Conservation (phyloP, 1,140 invertebrate species). For the Venustaconcha ellipsiformis region DNA sequence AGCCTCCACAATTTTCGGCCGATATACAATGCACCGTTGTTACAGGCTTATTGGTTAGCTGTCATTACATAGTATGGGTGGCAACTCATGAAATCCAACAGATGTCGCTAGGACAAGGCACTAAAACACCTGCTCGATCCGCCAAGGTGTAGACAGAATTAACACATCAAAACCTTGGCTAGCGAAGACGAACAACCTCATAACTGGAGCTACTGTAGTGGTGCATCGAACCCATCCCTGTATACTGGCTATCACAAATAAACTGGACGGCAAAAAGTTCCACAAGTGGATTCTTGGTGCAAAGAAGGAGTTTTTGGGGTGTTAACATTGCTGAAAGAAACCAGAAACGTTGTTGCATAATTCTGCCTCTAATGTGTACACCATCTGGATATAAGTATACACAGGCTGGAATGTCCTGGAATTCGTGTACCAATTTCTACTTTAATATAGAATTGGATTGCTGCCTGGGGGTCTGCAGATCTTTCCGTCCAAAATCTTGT, state of each 20-base stretch:
- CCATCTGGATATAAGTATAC: neutral
- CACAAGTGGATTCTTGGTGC: neutral
- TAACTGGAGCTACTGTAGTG: too few relatives aligned
- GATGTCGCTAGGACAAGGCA: too few relatives aligned
- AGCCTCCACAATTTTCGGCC: too few relatives aligned
- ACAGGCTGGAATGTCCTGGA: conserved; percentile 1
- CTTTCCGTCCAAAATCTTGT: conserved; percentile 1
- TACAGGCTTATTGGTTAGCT: too few relatives aligned
- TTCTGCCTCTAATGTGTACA: conserved; percentile 1
- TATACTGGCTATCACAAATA: neutral
- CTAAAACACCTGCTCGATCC: too few relatives aligned
- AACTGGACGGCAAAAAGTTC: neutral
- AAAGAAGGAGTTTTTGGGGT: conserved; percentile 4
- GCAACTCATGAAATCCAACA: too few relatives aligned
- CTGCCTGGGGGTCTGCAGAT: neutral
- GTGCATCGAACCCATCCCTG: neutral
- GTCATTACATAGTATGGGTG: too few relatives aligned
- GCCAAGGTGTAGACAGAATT: too few relatives aligned
- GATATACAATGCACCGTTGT: too few relatives aligned
- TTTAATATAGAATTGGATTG: neutral
- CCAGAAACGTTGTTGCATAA: neutral
- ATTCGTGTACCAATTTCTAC: neutral
- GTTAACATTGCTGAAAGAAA: neutral
- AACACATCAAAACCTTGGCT: too few relatives aligned
- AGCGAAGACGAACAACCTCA: too few relatives aligned